Percentiles rank a stretch among this genome's conserved stretches.
Conservation (phyloP, 35 echinoderm and acorn worm species). For the Nesometra sesokonis region DNA sequence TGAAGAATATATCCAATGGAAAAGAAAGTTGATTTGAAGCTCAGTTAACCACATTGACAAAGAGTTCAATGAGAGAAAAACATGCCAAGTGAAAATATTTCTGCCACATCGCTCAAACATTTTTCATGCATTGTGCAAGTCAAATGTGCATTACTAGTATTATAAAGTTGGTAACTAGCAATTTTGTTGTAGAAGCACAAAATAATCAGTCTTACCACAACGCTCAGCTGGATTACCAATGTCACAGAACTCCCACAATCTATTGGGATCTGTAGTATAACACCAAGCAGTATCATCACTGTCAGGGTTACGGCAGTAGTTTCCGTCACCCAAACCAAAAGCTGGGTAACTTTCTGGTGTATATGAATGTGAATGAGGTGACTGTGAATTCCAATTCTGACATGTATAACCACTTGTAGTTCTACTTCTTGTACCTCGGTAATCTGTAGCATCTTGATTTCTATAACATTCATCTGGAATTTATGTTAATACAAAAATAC, state of each 20-base stretch:
- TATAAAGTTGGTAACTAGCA: too few relatives aligned
- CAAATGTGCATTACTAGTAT: too few relatives aligned
- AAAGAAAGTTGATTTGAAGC: too few relatives aligned
- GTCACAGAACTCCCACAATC: neutral
- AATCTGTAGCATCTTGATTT: constrained; percentile 1
- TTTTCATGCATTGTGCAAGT: too few relatives aligned
- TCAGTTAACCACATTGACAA: too few relatives aligned
- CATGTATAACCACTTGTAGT: constrained; percentile 13
- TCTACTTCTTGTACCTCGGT: constrained; percentile 13
- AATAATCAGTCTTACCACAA: too few relatives aligned
- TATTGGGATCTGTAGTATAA: neutral
- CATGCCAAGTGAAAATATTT: too few relatives aligned
- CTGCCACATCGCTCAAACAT: too few relatives aligned
- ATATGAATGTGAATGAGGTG: neutral
- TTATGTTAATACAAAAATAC: too few relatives aligned
- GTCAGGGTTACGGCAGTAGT: constrained; percentile 32
- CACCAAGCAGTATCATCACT: neutral
- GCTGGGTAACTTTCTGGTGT: neutral
- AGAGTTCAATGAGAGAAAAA: too few relatives aligned
- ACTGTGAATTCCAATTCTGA: constrained; percentile 12
- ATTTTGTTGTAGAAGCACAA: too few relatives aligned
- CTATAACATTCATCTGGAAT: constrained; percentile 30
- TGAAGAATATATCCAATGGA: too few relatives aligned
- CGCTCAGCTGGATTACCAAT: neutral
- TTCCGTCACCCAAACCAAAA: neutral